phyloP scores from a whole-genome alignment of 2,797 vertebrate genomes.

The Sebastes taczanowskii region DNA sequence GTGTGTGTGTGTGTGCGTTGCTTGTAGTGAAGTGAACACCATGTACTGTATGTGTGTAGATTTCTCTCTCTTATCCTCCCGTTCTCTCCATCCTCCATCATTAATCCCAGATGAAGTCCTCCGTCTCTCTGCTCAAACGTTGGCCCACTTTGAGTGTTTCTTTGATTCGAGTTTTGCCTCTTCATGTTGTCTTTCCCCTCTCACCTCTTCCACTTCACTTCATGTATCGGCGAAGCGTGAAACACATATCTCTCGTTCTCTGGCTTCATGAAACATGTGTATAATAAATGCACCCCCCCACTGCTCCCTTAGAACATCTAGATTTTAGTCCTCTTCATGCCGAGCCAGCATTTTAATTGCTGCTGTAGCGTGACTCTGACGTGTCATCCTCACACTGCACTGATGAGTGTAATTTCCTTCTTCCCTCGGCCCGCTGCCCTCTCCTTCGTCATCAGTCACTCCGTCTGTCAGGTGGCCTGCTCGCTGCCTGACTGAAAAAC shows the following conservation, averaged over 20 bases:
- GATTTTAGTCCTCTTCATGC: neutral
- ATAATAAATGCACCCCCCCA: neutral
- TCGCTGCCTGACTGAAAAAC: conserved; percentile 1
- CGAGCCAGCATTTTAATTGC: conserved; percentile 30
- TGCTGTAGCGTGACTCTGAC: conserved; percentile 11
- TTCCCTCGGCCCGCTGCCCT: conserved; percentile 3
- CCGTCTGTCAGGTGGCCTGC: conserved; percentile 19
- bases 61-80: neutral
- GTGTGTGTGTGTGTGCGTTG: neutral
- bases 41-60: neutral
- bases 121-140: neutral
- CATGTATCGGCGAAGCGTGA: neutral
- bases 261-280: conserved; percentile 3
- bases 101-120: conserved; percentile 11
- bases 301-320: neutral
- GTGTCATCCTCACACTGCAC: conserved; percentile 6
- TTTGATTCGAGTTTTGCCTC: neutral
- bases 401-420: conserved; percentile 37
- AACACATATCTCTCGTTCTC: neutral
- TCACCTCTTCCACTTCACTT: conserved; percentile 12
- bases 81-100: neutral
- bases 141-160: neutral
- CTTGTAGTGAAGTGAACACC: neutral
- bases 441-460: conserved; percentile 13
- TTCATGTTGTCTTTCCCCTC: neutral